Percentiles rank a stretch among this genome's conserved stretches.
Conservation (phyloP, 2,797 vertebrate genomes). For the Channallabes apus region DNA sequence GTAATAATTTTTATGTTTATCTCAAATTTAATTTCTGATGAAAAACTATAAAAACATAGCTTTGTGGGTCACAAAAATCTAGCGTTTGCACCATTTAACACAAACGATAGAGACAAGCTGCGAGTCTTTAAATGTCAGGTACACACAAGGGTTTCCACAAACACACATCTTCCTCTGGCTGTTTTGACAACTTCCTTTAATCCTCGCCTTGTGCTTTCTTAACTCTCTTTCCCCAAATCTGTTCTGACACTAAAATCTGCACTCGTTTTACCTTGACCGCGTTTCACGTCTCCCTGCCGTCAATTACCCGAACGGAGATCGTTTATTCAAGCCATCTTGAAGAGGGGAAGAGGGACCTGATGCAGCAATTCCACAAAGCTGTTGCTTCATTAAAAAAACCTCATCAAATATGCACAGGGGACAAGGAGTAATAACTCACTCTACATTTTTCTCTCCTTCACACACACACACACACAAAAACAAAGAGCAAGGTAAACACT, state of each 20-base stretch:
- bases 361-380: slow-evolving; percentile 40
- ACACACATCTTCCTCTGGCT: neutral
- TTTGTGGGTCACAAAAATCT: neutral
- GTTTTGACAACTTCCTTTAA: slow-evolving; percentile 16
- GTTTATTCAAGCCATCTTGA: slow-evolving; percentile 51
- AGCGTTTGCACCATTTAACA: neutral
- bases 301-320: slow-evolving; percentile 49
- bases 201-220: slow-evolving; percentile 15
- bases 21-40: neutral
- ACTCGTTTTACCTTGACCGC: slow-evolving; percentile 6
- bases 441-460: neutral
- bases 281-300: slow-evolving; percentile 14
- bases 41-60: neutral
- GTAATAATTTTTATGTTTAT: neutral
- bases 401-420: slow-evolving; percentile 50
- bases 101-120: neutral
- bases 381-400: slow-evolving; percentile 43
- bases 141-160: neutral
- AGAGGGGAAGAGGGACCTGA: slow-evolving; percentile 33
- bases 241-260: slow-evolving; percentile 25
- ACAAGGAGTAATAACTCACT: neutral
- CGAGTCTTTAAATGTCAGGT: neutral
- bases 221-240: slow-evolving; percentile 13
- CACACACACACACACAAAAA: slow-evolving; percentile 21
- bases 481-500: slow-evolving; percentile 37